A percentile compares a stretch with the other conserved stretches of the same genome.
Evolutionary conservation across 2,797 vertebrate genomes (phyloP).

Genomic region (Fistularia commersonii): DNA sequence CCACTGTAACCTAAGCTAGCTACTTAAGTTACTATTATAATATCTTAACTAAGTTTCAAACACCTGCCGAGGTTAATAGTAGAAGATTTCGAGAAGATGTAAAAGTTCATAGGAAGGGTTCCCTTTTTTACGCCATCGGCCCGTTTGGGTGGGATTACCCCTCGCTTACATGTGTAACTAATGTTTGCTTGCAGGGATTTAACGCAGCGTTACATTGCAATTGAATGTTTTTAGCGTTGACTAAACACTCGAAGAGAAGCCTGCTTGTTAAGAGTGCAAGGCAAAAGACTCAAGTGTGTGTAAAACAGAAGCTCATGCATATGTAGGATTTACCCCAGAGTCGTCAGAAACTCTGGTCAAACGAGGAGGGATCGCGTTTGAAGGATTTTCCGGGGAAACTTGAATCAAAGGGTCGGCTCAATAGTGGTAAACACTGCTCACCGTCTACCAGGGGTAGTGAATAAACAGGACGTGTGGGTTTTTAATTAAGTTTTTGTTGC

Average conservation of each 20-base stretch:
- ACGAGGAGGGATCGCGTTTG: conserved; percentile 24
- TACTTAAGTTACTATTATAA: background rate
- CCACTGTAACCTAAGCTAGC: background rate
- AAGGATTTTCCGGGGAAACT: conserved; percentile 26
- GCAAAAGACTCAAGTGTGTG: conserved; percentile 42
- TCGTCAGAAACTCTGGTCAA: conserved; percentile 26
- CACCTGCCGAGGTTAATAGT: background rate
- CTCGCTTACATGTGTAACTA: conserved; percentile 35
- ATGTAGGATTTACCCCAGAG: conserved; percentile 42
- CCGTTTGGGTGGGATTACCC: background rate
- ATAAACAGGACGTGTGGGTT: conserved; percentile 30
- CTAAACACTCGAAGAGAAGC: conserved; percentile 58
- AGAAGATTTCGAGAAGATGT: no score
- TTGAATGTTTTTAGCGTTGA: conserved; percentile 53
- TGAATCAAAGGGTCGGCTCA: conserved; percentile 34
- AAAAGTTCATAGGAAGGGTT: no score
- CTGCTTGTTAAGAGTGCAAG: conserved; percentile 39
- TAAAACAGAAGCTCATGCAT: conserved; percentile 53
- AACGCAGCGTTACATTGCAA: conserved; percentile 43
- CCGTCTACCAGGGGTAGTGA: conserved; percentile 8
- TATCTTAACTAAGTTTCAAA: conserved; percentile 2
- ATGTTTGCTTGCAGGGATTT: conserved; percentile 48
- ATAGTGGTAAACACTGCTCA: conserved; percentile 24
- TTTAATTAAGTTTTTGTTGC: conserved; percentile 39
- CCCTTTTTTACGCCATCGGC: no score